Base-by-base conservation (phyloP, 2,888 invertebrate genomes). In the Agrilus mali region DNA sequence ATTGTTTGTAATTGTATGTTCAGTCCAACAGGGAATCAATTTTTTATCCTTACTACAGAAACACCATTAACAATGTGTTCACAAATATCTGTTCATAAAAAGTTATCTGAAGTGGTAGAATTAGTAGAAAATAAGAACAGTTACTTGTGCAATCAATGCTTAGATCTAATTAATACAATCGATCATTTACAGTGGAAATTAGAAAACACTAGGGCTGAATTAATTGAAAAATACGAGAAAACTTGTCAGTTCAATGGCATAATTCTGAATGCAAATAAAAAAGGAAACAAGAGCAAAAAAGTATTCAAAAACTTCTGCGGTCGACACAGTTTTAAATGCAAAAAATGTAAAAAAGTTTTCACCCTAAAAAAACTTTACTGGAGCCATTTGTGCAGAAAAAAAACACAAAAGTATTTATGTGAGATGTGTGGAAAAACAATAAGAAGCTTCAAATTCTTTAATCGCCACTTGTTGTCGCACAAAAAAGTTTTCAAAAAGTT, bases 161-260 rank as follows among this genome's bases (percentile, higher is more conserved):
- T 68, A 47, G 60, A 58, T 27, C 51, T 67, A 16, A 55, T 68
- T 12, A 67, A 67, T 45, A 61, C 63, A 3, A 61, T 66, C 10
- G 68, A 68, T 54, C 62, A 65, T 47, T 57, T 68, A 36, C 63
- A 67, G 52, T 41, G 60, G 7, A 64, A 66, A 50, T 45, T 67
- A 20, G 54, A 60, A 15, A 56, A 49, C 44, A 57, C 58, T 36
- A 60, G 58, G 45, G 42, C 43, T n/a, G 62, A 65, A 46, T 50
- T 66, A 39, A 39, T 52, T n/a, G 48, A 47, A 10, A 65, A 64
- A 45, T 64, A 55, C 50, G 50, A 57, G 47, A 55, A 53, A 43
- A 59, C 58, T 12, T 59, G 57, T 36, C 42, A 43, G 33, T 50
- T 50, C 22, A 58, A 58, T 39, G 50, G 52, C 15, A 15, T 50